Conservation (phyloP, 2,113 vertebrate species). For the Ploceus nigricollis region DNA sequence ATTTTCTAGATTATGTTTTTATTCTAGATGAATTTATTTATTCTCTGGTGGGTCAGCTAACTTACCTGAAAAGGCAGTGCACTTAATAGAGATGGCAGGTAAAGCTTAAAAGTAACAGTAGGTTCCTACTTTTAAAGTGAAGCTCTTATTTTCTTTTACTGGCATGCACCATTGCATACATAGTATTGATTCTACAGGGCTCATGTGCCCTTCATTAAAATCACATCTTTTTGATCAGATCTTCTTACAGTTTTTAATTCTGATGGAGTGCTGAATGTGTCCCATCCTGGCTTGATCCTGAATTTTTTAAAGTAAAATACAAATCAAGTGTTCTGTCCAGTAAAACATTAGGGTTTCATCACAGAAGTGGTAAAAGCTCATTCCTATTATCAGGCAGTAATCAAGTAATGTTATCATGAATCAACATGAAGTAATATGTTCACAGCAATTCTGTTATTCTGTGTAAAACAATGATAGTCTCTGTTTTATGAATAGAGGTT, state of each 20-base stretch:
- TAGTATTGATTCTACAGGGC: not conserved
- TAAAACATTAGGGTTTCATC: not conserved
- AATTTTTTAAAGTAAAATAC: not conserved
- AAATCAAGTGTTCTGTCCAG: not conserved
- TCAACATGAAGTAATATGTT: not conserved
- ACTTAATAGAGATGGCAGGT: not conserved
- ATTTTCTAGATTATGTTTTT: not conserved
- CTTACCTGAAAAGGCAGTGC: not conserved
- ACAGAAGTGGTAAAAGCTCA: not conserved
- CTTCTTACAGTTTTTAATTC: not conserved
- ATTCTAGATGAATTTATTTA: no score
- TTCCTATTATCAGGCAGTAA: not conserved
- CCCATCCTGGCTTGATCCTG: not conserved
- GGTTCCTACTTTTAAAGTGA: not conserved
- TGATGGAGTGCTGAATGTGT: not conserved
- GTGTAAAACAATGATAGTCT: not conserved
- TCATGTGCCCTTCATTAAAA: not conserved
- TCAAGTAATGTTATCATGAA: not conserved
- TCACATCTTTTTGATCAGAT: not conserved
- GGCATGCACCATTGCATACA: not conserved
- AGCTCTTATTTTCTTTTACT: not conserved
- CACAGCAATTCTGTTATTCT: not conserved
- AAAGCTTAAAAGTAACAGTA: not conserved
- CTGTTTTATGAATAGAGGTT: not conserved
- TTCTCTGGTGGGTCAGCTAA: not conserved